These are phyloP conservation scores for Ophraella communa DNA, from an alignment of 2,888 invertebrate genomes.

Conservation along the genomic window DNA sequence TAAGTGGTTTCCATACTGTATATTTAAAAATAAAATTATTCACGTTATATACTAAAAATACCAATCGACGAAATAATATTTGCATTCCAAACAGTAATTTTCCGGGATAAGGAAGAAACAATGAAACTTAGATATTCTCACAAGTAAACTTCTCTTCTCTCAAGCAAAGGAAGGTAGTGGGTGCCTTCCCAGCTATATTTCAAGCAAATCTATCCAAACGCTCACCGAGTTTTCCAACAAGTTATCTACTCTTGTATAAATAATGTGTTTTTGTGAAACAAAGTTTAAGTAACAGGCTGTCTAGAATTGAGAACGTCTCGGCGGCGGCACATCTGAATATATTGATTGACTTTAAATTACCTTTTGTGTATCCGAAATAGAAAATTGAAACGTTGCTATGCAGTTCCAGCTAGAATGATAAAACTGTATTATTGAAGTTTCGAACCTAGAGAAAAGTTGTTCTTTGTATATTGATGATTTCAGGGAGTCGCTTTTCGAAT, in stretches of 20 bases:
- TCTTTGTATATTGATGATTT: conserved; percentile 12
- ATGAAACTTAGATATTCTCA: conserved; percentile 18
- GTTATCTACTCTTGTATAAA: conserved; percentile 26
- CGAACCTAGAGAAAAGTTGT: conserved; percentile 11
- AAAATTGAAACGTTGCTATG: conserved; percentile 12
- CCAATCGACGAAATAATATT: conserved; percentile 22
- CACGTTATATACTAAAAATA: conserved; percentile 13
- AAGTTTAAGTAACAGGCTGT: conserved; percentile 26
- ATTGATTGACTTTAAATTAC: conserved; percentile 27
- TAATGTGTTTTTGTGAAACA: conserved; percentile 24
- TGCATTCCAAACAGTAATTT: conserved; percentile 16
- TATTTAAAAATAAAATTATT: not conserved
- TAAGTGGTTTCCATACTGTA: no score
- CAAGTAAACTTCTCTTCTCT: conserved; percentile 15
- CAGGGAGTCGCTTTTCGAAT: conserved; percentile 1
- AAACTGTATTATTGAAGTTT: conserved; percentile 15
- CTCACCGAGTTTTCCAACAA: conserved; percentile 16
- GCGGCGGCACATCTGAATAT: conserved; percentile 26
- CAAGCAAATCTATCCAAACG: conserved; percentile 1
- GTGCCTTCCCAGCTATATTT: not conserved
- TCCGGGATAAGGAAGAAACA: conserved; percentile 4
- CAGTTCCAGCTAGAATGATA: conserved; percentile 12
- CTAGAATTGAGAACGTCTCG: conserved; percentile 17
- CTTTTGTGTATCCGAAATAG: conserved; percentile 21
- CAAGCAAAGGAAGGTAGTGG: not conserved